Evolutionary conservation across 2,888 invertebrate species (phyloP).

Genomic region (Mystacides longicornis): DNA sequence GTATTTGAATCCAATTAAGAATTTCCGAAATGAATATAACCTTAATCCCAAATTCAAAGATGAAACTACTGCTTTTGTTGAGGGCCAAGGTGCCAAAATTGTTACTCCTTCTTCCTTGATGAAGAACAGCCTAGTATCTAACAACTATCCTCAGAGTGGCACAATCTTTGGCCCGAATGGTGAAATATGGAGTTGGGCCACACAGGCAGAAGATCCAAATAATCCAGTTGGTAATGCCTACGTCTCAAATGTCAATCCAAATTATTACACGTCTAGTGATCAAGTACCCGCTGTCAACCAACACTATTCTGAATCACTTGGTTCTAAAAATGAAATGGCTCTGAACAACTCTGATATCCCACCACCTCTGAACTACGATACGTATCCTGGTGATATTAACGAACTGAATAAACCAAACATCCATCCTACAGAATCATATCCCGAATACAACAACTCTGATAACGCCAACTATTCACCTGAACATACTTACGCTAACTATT

Average conservation of each 20-base stretch:
- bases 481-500: neutral
- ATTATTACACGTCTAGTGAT: conserved; percentile 42
- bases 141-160: conserved; percentile 37
- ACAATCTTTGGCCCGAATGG: conserved; percentile 48
- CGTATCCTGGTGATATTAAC: conserved; percentile 34
- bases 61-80: conserved; percentile 48
- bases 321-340: conserved; percentile 30
- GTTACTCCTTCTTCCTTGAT: conserved; percentile 41
- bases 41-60: conserved; percentile 49
- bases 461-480: neutral
- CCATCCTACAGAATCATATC: neutral
- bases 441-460: neutral
- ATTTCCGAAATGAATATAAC: conserved; percentile 48
- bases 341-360: conserved; percentile 28
- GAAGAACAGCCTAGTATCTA: conserved; percentile 33
- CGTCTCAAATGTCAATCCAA: conserved; percentile 32
- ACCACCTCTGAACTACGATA: conserved; percentile 40
- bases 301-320: conserved; percentile 28
- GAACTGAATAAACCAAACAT: conserved; percentile 11
- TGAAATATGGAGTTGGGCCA: conserved; percentile 47
- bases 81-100: conserved; percentile 41
- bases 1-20: conserved; percentile 48
- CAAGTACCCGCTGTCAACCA: conserved; percentile 43
- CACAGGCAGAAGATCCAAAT: conserved; percentile 14
- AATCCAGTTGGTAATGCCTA: conserved; percentile 14